Conservation (phyloP, 1,140 invertebrate genomes). For the Homalodisca vitripennis region DNA sequence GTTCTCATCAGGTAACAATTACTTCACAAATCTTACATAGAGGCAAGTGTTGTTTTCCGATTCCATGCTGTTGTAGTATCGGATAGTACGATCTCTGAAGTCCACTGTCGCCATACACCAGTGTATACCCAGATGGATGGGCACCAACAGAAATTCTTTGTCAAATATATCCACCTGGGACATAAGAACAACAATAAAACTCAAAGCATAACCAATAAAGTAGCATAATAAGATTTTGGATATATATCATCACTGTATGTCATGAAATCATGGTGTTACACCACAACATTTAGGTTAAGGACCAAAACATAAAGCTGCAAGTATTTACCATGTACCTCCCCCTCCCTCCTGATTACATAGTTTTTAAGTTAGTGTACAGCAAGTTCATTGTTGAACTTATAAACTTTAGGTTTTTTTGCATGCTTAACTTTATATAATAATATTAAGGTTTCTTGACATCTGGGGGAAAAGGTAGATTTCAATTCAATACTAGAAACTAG, state of each 20-base stretch:
- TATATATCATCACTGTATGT: neutral
- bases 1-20: too few relatives aligned
- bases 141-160: conserved; percentile 80
- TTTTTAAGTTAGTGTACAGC: neutral
- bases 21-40: too few relatives aligned
- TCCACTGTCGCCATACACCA: conserved; percentile 96
- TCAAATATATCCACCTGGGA: conserved; percentile 77
- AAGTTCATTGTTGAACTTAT: too few relatives aligned
- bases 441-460: too few relatives aligned
- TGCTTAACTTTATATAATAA: too few relatives aligned
- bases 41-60: conserved; percentile 73
- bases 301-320: neutral
- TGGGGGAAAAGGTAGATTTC: too few relatives aligned
- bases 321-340: neutral
- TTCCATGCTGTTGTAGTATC: conserved; percentile 94
- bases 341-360: neutral
- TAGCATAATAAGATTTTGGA: neutral
- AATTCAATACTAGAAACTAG: too few relatives aligned
- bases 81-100: conserved; percentile 70
- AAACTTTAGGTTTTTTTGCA: too few relatives aligned
- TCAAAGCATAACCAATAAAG: neutral
- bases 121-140: conserved; percentile 92
- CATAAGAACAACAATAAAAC: conserved; percentile 4
- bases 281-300: too few relatives aligned
- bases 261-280: conserved; percentile 37